A percentile compares a stretch with the other conserved stretches of the same genome.
Evolutionary conservation across 2,888 invertebrate species (phyloP).

Genomic region (Meganola albula): DNA sequence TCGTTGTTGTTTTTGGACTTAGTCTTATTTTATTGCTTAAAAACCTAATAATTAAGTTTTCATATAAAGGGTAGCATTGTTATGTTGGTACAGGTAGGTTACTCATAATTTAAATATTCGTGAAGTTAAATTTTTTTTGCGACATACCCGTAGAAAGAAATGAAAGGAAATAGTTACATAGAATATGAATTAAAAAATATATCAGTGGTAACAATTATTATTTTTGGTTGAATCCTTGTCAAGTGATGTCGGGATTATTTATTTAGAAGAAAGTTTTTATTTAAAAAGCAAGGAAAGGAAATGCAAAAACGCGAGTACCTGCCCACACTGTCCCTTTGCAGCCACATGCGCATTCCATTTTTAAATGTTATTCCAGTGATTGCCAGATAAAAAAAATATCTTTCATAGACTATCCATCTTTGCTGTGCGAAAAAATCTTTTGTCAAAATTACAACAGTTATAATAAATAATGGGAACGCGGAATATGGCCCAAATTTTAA

Average conservation of each 20-base stretch:
- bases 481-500: conserved; percentile 45
- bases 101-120: not conserved
- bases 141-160: no score
- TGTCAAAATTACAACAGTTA: conserved; percentile 46
- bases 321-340: conserved; percentile 70
- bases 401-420: conserved; percentile 47
- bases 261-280: conserved; percentile 78
- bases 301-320: conserved; percentile 72
- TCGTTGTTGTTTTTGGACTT: no score
- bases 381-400: conserved; percentile 56
- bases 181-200: conserved; percentile 12
- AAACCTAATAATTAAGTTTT: no score
- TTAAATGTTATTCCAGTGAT: conserved; percentile 56
- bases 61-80: no score
- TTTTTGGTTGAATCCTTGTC: conserved; percentile 73
- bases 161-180: conserved; percentile 2
- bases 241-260: conserved; percentile 71
- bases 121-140: not conserved
- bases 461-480: conserved; percentile 22
- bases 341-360: conserved; percentile 69
- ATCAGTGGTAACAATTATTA: conserved; percentile 50
- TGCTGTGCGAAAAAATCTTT: conserved; percentile 49
- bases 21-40: no score
- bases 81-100: no score
- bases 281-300: conserved; percentile 75